Conservation (phyloP, 2,797 vertebrate genomes). For the Nyctalus aviator region DNA sequence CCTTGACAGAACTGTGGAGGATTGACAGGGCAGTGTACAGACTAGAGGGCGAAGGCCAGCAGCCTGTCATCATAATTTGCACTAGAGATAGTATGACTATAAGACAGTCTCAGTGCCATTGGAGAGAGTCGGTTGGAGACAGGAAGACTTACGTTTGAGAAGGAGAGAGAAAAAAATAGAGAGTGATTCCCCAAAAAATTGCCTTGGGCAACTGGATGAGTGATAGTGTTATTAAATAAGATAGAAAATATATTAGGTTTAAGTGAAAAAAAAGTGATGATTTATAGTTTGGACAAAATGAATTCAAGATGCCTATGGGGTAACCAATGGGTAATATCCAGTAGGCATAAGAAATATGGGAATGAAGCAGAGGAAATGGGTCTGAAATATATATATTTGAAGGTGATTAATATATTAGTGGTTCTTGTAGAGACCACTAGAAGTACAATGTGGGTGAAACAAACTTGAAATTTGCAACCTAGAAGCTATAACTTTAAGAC, state of each 20-base stretch:
- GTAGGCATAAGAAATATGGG: neutral
- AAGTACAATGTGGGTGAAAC: neutral
- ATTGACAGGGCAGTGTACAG: neutral
- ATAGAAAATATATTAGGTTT: neutral
- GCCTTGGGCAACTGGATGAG: neutral
- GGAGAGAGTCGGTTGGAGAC: neutral
- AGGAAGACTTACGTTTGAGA: neutral
- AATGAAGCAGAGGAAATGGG: neutral
- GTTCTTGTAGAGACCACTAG: neutral
- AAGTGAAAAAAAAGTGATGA: neutral
- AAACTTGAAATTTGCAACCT: neutral
- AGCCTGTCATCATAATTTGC: neutral
- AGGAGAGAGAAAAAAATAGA: neutral
- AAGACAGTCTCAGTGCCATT: neutral
- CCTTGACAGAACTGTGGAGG: neutral
- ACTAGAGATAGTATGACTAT: neutral
- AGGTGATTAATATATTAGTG: neutral
- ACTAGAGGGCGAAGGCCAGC: neutral
- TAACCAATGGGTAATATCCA: neutral
- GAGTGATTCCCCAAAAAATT: neutral
- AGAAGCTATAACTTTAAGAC: neutral
- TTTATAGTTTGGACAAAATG: neutral
- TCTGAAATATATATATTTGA: neutral
- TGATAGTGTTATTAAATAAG: conserved; percentile 23
- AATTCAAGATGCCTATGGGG: neutral